Evolutionary conservation across 2,888 invertebrate genomes (phyloP).

Genomic region (Ceratothoa steindachneri): DNA sequence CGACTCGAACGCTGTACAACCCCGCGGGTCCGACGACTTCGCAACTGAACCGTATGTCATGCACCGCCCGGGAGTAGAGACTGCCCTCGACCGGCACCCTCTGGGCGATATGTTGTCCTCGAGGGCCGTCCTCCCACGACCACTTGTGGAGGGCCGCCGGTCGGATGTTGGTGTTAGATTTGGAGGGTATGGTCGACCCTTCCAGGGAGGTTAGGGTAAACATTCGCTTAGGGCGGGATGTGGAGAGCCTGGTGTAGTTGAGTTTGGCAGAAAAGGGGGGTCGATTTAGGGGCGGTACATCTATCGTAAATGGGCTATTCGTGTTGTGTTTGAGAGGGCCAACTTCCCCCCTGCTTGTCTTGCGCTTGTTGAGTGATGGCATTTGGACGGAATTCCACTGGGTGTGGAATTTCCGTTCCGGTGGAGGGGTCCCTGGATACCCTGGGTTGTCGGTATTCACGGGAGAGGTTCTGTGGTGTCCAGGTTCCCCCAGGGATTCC

Average conservation of each 20-base stretch:
- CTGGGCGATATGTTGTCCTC: neutral
- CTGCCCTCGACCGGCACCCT: neutral
- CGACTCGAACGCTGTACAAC: neutral
- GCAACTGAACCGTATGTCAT: neutral
- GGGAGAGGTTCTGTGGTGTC: neutral
- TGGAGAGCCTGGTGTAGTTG: neutral
- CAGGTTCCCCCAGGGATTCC: neutral
- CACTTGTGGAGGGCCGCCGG: neutral
- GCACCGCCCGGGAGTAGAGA: neutral
- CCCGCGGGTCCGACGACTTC: slow-evolving; percentile 1
- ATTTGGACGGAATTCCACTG: neutral
- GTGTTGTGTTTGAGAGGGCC: neutral
- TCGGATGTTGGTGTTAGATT: neutral
- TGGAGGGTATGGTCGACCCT: neutral
- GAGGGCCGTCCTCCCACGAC: neutral
- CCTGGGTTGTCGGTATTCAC: neutral
- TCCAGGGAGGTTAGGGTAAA: neutral
- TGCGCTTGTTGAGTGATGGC: neutral
- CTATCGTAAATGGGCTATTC: neutral
- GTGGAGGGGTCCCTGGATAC: too few relatives aligned
- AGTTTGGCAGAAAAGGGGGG: neutral
- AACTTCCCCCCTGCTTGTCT: neutral
- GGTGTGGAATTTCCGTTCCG: neutral
- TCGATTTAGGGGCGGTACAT: neutral
- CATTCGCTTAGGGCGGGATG: neutral